Conservation (phyloP, 2,113 vertebrate genomes). For the Brienomyrus longianalis region DNA sequence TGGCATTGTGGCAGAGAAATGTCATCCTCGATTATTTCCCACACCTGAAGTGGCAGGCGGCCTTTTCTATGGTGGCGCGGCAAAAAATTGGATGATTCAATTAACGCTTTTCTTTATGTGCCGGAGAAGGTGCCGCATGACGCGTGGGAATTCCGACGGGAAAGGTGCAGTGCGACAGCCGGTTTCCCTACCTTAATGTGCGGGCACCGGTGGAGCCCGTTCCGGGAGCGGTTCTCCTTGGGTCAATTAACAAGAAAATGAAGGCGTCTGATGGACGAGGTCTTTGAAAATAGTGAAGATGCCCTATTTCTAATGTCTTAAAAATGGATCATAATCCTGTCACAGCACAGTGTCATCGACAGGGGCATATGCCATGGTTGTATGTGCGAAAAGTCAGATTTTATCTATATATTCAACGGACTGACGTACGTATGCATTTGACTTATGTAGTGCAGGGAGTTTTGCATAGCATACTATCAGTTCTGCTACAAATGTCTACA, state of each 20-base stretch:
- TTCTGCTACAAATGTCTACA: not conserved
- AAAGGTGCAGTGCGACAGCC: conserved; percentile 11
- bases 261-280: conserved; percentile 33
- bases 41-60: conserved; percentile 89
- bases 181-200: not conserved
- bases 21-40: conserved; percentile 95
- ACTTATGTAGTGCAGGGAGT: not conserved
- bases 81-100: conserved; percentile 93
- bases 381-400: not conserved
- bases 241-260: conserved; percentile 58
- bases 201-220: conserved; percentile 21
- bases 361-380: not conserved
- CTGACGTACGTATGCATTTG: not conserved
- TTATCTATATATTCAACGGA: not conserved
- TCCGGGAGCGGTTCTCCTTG: conserved; percentile 38
- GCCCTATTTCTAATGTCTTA: not conserved
- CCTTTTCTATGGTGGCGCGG: conserved; percentile 79
- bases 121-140: conserved; percentile 62
- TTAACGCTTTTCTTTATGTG: conserved; percentile 94
- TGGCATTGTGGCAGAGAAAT: conserved; percentile 95
- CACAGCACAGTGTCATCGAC: not conserved
- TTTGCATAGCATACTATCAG: not conserved
- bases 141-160: conserved; percentile 37
- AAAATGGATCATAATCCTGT: not conserved
- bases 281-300: not conserved